Base-by-base conservation (phyloP, 2,888 invertebrate species). In the Drosophila percnosoma region DNA sequence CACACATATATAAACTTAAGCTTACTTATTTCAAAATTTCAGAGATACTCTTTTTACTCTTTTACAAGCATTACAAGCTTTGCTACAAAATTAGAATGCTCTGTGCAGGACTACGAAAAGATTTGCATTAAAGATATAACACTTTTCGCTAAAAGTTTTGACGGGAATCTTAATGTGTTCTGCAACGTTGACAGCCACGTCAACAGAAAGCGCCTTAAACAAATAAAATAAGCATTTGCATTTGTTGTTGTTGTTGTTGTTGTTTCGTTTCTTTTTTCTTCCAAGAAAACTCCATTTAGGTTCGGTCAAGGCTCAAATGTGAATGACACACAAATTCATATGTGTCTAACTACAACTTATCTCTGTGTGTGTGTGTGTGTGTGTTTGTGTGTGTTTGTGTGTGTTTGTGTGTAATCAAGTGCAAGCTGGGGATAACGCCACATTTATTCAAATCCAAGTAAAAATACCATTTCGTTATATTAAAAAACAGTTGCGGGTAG, bases 381-480 rank as follows among this genome's bases (percentile, higher is more conserved):
- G 18, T 38, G 18, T 38, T 18, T 18, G 4, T 27, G 27, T 18
- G 27, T 45, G 24, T n/a, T 11, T 42, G 11, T 42, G 38, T 42
- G 52, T 49, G 51, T 29, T 45, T 70, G 40, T 68, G 68, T 63
- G 54, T 72, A 66, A 65, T 76, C 82, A 79, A 76, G 60, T 80
- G 75, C 62, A 73, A 42, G 67, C 62, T 63, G 66, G 62, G 53
- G 68, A 79, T 72, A 65, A 76, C 64, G 70, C 68, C 48, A 81
- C 79, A 83, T 82, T 84, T 89, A 89, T 89, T 89, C 74, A 85
- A 87, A 89, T 87, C 74, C 87, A 62, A 75, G 82, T 75, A 82
- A 85, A 89, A 77, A 82, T 74, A 70, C 85, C 87, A 89, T 87
- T 89, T 85, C 29, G 82, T 85, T 89, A 84, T 78, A 85, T 89